Evolutionary conservation across 1,140 invertebrate genomes (phyloP).

Genomic region (Drosophila nikananu): DNA sequence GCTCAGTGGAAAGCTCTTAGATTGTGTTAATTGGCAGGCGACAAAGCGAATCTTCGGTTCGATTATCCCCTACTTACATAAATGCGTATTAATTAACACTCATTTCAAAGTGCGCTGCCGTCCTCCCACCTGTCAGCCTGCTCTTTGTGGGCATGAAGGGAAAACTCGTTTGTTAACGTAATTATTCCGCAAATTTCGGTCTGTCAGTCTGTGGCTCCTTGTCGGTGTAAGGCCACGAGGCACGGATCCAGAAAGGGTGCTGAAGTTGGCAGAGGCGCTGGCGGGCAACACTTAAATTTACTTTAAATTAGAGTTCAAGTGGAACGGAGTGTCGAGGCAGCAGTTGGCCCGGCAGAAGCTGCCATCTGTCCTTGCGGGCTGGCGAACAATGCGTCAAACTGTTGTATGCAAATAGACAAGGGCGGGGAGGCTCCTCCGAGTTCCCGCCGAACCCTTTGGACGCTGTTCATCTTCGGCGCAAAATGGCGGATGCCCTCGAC

Average conservation of each 20-base stretch:
- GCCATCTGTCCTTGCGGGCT: slow-evolving; percentile 9
- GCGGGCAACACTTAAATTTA: slow-evolving; percentile 7
- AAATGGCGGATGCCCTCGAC: slow-evolving; percentile 12
- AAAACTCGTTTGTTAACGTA: slow-evolving; percentile 17
- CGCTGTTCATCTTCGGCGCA: slow-evolving; percentile 10
- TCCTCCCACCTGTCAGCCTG: neutral
- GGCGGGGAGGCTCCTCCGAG: neutral
- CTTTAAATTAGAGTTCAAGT: slow-evolving; percentile 20
- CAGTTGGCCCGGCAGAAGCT: slow-evolving; percentile 6
- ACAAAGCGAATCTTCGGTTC: slow-evolving; percentile 6
- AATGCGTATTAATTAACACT: slow-evolving; percentile 17
- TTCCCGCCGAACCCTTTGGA: neutral
- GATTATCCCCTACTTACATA: slow-evolving; percentile 7
- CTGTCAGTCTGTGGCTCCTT: slow-evolving; percentile 7
- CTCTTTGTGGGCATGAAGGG: neutral
- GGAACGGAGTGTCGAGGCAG: neutral
- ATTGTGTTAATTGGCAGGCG: slow-evolving; percentile 1
- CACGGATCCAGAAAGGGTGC: neutral
- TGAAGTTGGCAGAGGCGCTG: neutral
- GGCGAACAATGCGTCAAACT: slow-evolving; percentile 18
- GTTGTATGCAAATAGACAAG: slow-evolving; percentile 12
- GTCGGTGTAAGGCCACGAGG: neutral
- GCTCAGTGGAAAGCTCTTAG: neutral
- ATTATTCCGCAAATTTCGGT: slow-evolving; percentile 10
- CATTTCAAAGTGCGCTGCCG: neutral